These are phyloP conservation scores for Drosophila ironensis DNA, from an alignment of 1,140 invertebrate genomes.

Conservation along the genomic window DNA sequence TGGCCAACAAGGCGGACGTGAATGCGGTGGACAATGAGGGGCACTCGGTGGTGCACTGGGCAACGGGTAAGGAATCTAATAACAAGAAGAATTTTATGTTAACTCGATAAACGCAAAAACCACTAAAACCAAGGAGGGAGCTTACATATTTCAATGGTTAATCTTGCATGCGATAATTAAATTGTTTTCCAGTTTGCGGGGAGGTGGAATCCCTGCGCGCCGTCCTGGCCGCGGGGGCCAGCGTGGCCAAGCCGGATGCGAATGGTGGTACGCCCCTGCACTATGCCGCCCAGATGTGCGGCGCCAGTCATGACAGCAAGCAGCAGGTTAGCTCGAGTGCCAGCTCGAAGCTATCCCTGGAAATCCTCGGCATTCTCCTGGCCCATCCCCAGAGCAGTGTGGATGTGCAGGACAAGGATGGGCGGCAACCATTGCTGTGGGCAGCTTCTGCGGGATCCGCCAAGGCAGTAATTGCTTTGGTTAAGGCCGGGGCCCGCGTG, in stretches of 20 bases:
- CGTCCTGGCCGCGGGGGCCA: constrained; percentile 91
- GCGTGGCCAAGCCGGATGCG: constrained; percentile 93
- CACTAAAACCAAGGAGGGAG: too few relatives aligned
- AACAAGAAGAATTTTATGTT: too few relatives aligned
- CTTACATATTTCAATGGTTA: too few relatives aligned
- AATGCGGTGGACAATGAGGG: constrained; percentile 95
- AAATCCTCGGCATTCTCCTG: constrained; percentile 92
- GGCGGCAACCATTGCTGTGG: constrained; percentile 96
- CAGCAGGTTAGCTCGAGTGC: constrained; percentile 64
- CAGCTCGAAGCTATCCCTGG: constrained; percentile 85
- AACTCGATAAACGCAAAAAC: too few relatives aligned
- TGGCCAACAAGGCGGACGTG: constrained; percentile 92
- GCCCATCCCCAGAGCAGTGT: constrained; percentile 89
- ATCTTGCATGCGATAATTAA: too few relatives aligned
- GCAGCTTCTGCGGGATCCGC: constrained; percentile 97
- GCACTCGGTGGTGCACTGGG: constrained; percentile 99
- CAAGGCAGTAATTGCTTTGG: constrained; percentile 92
- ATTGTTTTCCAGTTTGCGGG: constrained; percentile 88
- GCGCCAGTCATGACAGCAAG: constrained; percentile 88
- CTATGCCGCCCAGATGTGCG: constrained; percentile 98
- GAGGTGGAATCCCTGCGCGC: constrained; percentile 93
- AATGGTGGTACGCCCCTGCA: constrained; percentile 97
- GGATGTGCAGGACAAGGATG: constrained; percentile 94
- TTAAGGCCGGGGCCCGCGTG: constrained; percentile 92
- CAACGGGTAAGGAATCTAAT: constrained; percentile 88